These are phyloP conservation scores for Dicroscelio sp. DNA, from an alignment of 2,888 invertebrate species.

Conservation along the genomic window DNA sequence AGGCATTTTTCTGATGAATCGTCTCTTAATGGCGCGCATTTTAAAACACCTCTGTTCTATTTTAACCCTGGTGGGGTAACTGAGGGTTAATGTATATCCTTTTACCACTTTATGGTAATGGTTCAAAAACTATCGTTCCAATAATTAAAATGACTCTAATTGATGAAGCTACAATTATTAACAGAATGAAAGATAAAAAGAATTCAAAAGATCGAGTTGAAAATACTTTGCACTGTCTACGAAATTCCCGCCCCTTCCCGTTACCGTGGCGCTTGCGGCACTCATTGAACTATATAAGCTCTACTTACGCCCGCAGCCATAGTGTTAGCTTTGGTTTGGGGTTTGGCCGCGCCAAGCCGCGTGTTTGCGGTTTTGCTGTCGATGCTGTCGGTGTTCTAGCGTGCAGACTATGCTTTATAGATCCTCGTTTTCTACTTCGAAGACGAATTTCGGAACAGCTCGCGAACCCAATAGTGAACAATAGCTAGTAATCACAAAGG, in stretches of 20 bases:
- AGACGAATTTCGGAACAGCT: constrained; percentile 75
- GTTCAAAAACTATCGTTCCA: too few species aligned
- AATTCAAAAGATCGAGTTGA: constrained; percentile 60
- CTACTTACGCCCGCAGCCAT: constrained; percentile 89
- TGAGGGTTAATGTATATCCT: too few species aligned
- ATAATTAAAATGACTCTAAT: too few species aligned
- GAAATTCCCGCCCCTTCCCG: constrained; percentile 71
- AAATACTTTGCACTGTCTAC: constrained; percentile 77
- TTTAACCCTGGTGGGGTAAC: too few species aligned
- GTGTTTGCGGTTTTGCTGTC: constrained; percentile 91
- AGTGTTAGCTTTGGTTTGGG: constrained; percentile 91
- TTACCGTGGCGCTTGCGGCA: constrained; percentile 73
- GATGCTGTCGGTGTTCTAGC: constrained; percentile 86
- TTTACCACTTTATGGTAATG: too few species aligned
- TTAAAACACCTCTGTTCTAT: too few species aligned
- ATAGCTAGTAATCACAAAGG: constrained; percentile 73
- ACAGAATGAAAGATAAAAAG: constrained; percentile 52
- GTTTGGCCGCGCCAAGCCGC: constrained; percentile 91
- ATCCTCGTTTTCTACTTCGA: constrained; percentile 90
- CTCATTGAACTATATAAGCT: constrained; percentile 89
- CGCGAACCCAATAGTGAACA: constrained; percentile 71
- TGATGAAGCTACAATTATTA: too few species aligned
- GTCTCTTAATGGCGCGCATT: too few species aligned
- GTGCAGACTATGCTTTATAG: constrained; percentile 85
- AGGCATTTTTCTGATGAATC: too few species aligned